Conservation (phyloP, 2,113 vertebrate species). For the Vulpes vulpes region DNA sequence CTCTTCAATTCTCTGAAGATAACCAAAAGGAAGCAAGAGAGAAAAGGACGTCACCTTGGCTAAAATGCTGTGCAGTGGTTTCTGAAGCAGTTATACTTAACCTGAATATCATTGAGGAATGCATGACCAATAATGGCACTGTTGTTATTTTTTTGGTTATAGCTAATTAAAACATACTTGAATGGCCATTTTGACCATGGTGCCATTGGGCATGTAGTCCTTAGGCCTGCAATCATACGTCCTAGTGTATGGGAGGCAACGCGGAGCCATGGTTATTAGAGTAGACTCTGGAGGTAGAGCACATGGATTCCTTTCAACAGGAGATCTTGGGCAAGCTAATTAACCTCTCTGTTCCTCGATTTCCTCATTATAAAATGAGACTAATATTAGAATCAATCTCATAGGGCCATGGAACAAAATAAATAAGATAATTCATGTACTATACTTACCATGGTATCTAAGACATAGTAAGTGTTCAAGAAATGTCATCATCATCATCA, state of each 20-base stretch:
- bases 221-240: background rate
- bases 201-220: fast-evolving
- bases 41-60: background rate
- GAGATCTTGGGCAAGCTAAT: background rate
- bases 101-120: background rate
- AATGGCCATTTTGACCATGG: background rate
- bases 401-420: background rate
- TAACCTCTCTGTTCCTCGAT: background rate
- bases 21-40: background rate
- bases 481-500: background rate
- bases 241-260: background rate
- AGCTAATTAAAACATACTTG: background rate
- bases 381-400: background rate
- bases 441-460: background rate
- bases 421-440: background rate
- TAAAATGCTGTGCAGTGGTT: background rate
- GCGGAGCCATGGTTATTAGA: background rate
- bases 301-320: background rate
- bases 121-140: background rate
- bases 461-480: background rate
- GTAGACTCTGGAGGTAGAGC: background rate
- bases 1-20: background rate
- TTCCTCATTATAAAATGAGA: background rate
- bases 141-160: background rate
- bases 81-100: background rate